Evolutionary conservation across 1,140 invertebrate genomes (phyloP), one percentile per base, ranked within the genome.

Genomic region (Psilanteris sp.): DNA sequence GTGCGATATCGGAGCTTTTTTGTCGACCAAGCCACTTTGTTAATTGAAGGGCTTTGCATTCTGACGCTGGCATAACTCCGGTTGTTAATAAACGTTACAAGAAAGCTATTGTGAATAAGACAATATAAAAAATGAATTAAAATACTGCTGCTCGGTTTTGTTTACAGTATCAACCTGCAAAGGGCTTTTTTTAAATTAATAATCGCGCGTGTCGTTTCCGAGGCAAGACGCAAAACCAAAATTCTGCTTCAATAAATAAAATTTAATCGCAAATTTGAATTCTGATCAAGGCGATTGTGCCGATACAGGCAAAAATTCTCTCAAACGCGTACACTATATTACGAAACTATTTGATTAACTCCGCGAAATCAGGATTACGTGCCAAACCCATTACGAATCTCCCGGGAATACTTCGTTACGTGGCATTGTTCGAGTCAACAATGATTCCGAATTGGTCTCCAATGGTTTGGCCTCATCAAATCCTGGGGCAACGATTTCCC

Each of bases 291-390:
- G n/a, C n/a, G n/a, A n/a, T n/a, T n/a, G n/a, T n/a, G n/a, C n/a
- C n/a, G n/a, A n/a, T n/a, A n/a, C n/a, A n/a, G n/a, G n/a, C n/a
- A n/a, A n/a, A n/a, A n/a, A n/a, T n/a, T 3, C 18, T 5, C 2
- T 20, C 50, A 29, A 43, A 52, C 52, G 34, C 36, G 54, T 52
- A 52, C 18, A 39, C 22, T n/a, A 44, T 29, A 34, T 68, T 75
- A 62, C 62, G 62, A 75, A 75, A 75, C 61, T 75, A 68, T 68
- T 62, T 68, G 72, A 75, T 75, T 62, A 68, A 59, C 32, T 20
- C 39, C 54, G 61, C 54, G 41, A 66, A 66, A 74, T 61, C 11
- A 29, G 37, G 57, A 43, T 8, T 4, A 10, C 31, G 22, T 39
- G 29, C 46, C 31, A 55, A 43, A 67, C 48, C 22, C 16, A 32